A percentile compares a stretch with the other conserved stretches of the same genome.
These are phyloP conservation scores for Oplegnathus fasciatus DNA, from an alignment of 2,113 vertebrate genomes.

Conservation along the genomic window DNA sequence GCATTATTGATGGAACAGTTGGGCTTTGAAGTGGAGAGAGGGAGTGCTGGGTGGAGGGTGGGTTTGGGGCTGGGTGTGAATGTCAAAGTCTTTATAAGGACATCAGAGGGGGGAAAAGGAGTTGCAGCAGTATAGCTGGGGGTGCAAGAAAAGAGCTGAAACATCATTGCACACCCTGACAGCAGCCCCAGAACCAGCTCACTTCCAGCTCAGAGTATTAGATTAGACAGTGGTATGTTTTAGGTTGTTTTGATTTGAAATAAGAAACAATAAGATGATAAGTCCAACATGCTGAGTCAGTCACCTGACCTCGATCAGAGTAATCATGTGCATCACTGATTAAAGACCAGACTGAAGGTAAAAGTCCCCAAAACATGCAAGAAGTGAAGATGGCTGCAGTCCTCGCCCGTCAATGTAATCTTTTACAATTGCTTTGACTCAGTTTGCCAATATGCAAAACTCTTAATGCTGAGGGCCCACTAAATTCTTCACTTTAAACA, in stretches of 20 bases:
- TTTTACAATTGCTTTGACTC: too few relatives aligned
- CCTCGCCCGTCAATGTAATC: too few relatives aligned
- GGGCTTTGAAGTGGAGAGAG: conserved; percentile 62
- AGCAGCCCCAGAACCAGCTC: background rate
- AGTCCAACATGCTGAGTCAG: background rate
- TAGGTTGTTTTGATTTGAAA: background rate
- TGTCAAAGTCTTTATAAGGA: conserved; percentile 54
- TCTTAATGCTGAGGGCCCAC: too few relatives aligned
- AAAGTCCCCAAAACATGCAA: background rate
- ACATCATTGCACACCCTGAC: conserved; percentile 2
- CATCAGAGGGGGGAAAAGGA: background rate
- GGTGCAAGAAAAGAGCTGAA: conserved; percentile 18
- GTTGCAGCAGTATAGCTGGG: background rate
- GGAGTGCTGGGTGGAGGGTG: background rate
- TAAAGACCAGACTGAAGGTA: background rate
- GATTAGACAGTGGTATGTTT: background rate
- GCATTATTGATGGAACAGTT: conserved; percentile 74
- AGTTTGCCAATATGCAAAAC: too few relatives aligned
- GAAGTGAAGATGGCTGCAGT: background rate
- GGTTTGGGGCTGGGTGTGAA: conserved; percentile 25
- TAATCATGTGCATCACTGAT: background rate
- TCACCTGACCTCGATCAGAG: background rate
- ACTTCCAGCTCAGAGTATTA: background rate
- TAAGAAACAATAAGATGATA: background rate
- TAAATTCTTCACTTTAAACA: too few relatives aligned